Evolutionary conservation across 2,888 invertebrate genomes (phyloP).

Genomic region (Amphipoea lucens): DNA sequence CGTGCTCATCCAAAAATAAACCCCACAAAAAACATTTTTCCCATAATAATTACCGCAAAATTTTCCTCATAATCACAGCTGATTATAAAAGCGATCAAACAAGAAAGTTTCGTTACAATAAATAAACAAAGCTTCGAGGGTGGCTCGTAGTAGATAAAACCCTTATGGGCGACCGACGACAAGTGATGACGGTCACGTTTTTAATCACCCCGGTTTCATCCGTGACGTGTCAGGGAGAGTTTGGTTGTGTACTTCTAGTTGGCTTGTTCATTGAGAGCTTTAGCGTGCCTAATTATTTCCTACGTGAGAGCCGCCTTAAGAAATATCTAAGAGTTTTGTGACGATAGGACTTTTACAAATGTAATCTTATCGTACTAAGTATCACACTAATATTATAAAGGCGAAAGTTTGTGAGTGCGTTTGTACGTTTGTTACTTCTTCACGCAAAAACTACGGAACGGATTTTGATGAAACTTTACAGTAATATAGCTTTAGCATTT

Average conservation of each 20-base stretch:
- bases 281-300: slow-evolving; percentile 55
- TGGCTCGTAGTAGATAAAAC: slow-evolving; percentile 87
- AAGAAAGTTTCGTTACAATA: slow-evolving; percentile 78
- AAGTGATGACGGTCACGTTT: slow-evolving; percentile 90
- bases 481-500: no score
- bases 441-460: no score
- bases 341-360: background rate
- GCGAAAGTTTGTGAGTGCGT: no score
- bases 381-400: no score
- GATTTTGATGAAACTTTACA: no score
- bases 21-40: slow-evolving; percentile 2
- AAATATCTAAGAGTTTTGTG: background rate
- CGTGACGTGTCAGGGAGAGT: slow-evolving; percentile 83
- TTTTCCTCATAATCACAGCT: slow-evolving; percentile 55
- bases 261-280: slow-evolving; percentile 60
- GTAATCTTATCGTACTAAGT: background rate
- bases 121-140: slow-evolving; percentile 84
- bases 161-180: slow-evolving; percentile 83
- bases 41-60: slow-evolving; percentile 55
- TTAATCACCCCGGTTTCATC: slow-evolving; percentile 88
- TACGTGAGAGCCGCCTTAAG: slow-evolving; percentile 35
- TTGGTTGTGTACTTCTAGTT: slow-evolving; percentile 74
- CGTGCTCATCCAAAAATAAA: background rate
- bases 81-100: slow-evolving; percentile 65
- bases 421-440: no score